Evolutionary conservation across 2,888 invertebrate genomes (phyloP), one percentile per base, ranked within the genome.

Genomic region (Dorcus hopei): DNA sequence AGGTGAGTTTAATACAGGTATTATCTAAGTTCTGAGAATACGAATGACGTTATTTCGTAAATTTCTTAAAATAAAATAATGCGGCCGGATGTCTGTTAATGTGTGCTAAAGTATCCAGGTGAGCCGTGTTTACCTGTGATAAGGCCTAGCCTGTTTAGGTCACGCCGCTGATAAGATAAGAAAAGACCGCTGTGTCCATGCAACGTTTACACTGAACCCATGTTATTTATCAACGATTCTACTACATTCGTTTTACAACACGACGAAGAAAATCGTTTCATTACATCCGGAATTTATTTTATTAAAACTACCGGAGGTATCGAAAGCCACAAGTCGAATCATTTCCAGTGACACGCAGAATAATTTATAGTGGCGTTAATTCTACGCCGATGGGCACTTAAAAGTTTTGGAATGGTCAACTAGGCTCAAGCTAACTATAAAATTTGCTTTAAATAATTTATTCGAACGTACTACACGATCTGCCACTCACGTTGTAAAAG

Each of bases 101-200:
- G 55, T 49, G 51, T 55, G 59, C 56, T 59, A 58, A 60, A 65
- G 60, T 68, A 69, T 70, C 69, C 69, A 70, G 69, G 69, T 70
- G 69, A 68, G 67, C 67, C 64, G 59, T 70, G 64, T 70, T 70
- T 70, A 55, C 62, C 61, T 57, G 55, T 64, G 68, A 68, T 68
- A 68, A 68, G 61, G 61, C 59, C 63, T 58, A 61, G 62, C 61
- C 61, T 59, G 61, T 65, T 67, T 67, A 64, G 67, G 68, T 69
- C 68, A 69, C 63, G 63, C 64, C 49, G 58, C n/a, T 55, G 66
- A 66, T 66, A 66, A 66, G 66, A 66, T 66, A 66, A 64, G 45
- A 58, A 56, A 59, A 64, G 64, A 66, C 66, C 66, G 65, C 52
- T 53, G 49, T 54, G 54, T 59, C 54, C 51, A 54, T 41, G 54